phyloP scores from a whole-genome alignment of 1,140 invertebrate species.

The Oryctes rhinoceros region DNA sequence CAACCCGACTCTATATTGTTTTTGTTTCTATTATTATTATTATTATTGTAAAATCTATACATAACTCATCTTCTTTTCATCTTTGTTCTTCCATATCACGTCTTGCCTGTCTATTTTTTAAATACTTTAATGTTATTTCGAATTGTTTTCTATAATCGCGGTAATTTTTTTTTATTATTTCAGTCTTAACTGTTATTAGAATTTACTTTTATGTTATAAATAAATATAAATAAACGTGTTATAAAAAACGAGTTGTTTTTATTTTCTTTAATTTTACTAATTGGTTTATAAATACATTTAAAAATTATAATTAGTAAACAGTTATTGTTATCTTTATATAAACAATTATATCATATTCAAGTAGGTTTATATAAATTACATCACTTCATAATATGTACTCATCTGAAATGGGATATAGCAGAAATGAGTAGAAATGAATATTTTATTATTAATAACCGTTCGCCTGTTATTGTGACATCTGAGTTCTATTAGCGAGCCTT shows the following conservation, averaged over 20 bases:
- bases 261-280: not conserved
- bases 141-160: not conserved
- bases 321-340: not conserved
- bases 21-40: not conserved
- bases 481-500: too few species aligned
- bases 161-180: constrained; percentile 25
- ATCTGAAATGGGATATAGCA: too few species aligned
- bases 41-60: not conserved
- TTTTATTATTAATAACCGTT: too few species aligned
- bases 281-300: not conserved
- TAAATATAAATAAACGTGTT: constrained; percentile 37
- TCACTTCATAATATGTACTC: not conserved
- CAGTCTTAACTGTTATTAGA: constrained; percentile 36
- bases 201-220: constrained; percentile 38
- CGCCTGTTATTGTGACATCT: too few species aligned
- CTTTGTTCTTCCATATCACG: not conserved
- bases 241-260: constrained; percentile 7
- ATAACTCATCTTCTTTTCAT: not conserved
- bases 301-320: not conserved
- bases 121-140: constrained; percentile 18
- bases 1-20: not conserved
- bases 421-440: too few species aligned
- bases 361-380: not conserved
- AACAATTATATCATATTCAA: not conserved
- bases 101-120: constrained; percentile 20